A percentile compares a stretch with the other conserved stretches of the same genome.
These are phyloP conservation scores for Aphis craccivora DNA, from an alignment of 1,140 invertebrate genomes.

Conservation along the genomic window DNA sequence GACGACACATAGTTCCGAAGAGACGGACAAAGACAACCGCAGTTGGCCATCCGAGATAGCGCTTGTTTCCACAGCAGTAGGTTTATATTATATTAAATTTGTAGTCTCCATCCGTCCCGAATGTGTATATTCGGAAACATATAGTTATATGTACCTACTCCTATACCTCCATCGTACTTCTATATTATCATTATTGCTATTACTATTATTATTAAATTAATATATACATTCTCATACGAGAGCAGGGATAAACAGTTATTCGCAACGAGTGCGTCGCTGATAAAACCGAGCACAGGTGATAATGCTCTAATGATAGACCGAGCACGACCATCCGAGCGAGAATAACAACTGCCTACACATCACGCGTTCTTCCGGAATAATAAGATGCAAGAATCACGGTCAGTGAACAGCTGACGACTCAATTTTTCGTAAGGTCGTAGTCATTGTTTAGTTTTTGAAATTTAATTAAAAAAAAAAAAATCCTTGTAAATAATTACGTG, in stretches of 20 bases:
- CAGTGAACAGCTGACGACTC: background rate
- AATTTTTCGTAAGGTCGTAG: background rate
- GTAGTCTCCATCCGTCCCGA: background rate
- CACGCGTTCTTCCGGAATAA: background rate
- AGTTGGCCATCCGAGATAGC: constrained; percentile 22
- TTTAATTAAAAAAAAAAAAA: background rate
- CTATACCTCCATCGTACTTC: background rate
- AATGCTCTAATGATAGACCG: background rate
- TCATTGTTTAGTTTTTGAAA: background rate
- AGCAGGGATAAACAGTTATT: background rate
- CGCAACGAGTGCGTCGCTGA: background rate
- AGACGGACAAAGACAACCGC: constrained; percentile 26
- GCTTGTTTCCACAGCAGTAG: constrained; percentile 17
- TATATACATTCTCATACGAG: background rate
- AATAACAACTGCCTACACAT: background rate
- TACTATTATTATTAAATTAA: background rate
- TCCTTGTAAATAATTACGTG: background rate
- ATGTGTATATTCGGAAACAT: background rate
- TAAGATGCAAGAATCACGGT: background rate
- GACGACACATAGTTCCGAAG: background rate
- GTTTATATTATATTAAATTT: constrained; percentile 6
- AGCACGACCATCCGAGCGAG: background rate
- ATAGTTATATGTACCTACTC: background rate
- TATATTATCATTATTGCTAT: background rate
- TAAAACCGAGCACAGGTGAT: background rate